Percentiles rank a stretch among this genome's conserved stretches.
These are phyloP conservation scores for Elachura formosa DNA, from an alignment of 2,113 vertebrate species.

Conservation along the genomic window DNA sequence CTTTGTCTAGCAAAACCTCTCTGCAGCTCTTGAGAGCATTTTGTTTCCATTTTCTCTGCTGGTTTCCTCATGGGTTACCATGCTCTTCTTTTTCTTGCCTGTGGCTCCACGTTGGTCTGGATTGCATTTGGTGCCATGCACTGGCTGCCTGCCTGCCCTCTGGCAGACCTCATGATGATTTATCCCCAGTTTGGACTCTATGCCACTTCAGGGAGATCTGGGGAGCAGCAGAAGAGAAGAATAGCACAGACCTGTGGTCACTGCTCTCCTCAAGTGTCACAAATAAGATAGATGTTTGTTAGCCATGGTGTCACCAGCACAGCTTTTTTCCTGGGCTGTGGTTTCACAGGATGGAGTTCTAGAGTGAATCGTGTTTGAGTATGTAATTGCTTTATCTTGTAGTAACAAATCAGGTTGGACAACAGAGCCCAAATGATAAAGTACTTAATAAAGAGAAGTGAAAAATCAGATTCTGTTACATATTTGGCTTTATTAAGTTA, in stretches of 20 bases:
- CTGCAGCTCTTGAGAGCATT: neutral
- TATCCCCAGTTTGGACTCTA: neutral
- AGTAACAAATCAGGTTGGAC: neutral
- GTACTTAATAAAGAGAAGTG: neutral
- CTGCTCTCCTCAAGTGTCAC: neutral
- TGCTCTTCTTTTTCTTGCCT: neutral
- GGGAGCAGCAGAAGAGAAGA: neutral
- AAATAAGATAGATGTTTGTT: neutral
- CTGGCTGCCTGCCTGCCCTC: neutral
- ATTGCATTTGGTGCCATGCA: rapidly evolving
- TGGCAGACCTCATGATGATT: rapidly evolving
- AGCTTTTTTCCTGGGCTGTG: neutral
- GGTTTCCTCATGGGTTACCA: neutral
- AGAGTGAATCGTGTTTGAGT: neutral
- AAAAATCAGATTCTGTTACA: neutral
- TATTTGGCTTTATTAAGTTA: constrained; percentile 9
- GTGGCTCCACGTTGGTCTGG: neutral
- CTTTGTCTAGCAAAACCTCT: neutral
- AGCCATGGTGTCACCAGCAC: neutral
- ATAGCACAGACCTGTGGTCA: rapidly evolving
- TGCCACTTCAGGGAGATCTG: neutral
- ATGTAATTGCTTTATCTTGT: neutral
- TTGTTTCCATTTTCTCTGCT: neutral
- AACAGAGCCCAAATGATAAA: neutral
- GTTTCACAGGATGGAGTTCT: neutral